A percentile compares a stretch with the other conserved stretches of the same genome.
Conservation (phyloP, 2,797 vertebrate species). For the Chromobotia macracanthus region DNA sequence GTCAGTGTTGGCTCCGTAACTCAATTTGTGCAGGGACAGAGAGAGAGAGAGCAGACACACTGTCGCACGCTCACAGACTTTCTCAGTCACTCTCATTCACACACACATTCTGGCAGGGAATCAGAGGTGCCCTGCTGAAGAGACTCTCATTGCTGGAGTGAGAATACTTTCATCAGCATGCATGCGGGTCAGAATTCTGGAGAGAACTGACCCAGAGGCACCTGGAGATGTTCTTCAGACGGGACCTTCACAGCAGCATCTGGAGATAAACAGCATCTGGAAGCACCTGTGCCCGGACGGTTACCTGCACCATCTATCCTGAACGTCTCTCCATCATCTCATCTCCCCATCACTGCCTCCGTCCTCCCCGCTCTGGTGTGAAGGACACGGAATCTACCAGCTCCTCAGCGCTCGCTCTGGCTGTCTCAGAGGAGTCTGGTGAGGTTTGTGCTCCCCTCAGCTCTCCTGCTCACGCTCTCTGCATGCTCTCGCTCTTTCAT, state of each 20-base stretch:
- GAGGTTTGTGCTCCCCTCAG: conserved; percentile 60
- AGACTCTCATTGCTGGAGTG: conserved; percentile 32
- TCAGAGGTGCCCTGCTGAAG: conserved; percentile 45
- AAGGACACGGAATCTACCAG: conserved; percentile 74
- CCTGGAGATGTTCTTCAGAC: conserved; percentile 17
- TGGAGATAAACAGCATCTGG: conserved; percentile 28
- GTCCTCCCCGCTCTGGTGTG: conserved; percentile 62
- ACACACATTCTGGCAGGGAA: conserved; percentile 35
- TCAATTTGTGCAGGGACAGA: conserved; percentile 61
- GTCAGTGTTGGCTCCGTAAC: conserved; percentile 68
- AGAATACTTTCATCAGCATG: conserved; percentile 29
- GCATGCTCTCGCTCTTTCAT: conserved; percentile 63
- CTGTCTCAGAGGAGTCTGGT: conserved; percentile 55
- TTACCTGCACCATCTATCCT: conserved; percentile 36
- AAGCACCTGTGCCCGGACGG: background rate
- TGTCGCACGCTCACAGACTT: conserved; percentile 53
- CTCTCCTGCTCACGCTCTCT: conserved; percentile 52
- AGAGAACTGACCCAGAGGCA: conserved; percentile 12
- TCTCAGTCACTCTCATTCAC: conserved; percentile 47
- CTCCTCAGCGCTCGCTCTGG: conserved; percentile 62
- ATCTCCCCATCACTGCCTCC: conserved; percentile 53
- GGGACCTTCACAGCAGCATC: conserved; percentile 35
- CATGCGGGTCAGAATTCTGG: background rate
- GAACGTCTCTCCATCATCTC: conserved; percentile 34
- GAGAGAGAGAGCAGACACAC: conserved; percentile 51